Evolutionary conservation across 2,888 invertebrate species (phyloP), one percentile per base, ranked within the genome.

Genomic region (Trissoscelio sp.): DNA sequence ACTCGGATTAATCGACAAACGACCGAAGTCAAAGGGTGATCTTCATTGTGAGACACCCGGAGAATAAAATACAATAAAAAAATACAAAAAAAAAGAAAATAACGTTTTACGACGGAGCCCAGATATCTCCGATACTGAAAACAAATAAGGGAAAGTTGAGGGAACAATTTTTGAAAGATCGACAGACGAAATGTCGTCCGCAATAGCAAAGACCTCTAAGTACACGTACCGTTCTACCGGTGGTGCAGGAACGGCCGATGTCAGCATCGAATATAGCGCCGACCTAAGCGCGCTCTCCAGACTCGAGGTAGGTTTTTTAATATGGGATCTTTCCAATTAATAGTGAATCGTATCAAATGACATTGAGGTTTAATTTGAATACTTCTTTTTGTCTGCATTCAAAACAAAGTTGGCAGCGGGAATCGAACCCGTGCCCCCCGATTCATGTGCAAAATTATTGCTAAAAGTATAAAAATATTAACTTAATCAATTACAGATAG

Each of bases 261-360:
- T 97, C 92, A 97, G 96, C 95, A 97, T 98, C 94, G 97, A 97
- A 94, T 98, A 97, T 93, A 95, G 95, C 93, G 94, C 96, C 93
- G 97, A 98, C 94, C 94, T 97, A 93, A 97, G 96, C 93, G 96
- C 97, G 93, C 95, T 98, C 93, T 96, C 97, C 93, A 96, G 97
- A 93, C 95, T 98, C 93, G 97, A 98, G 97, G 97, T 98, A 96
- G 94, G 94, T 85, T 60, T 60, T 20, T 44, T 16, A 18, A 57
- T 57, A 22, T 28, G 18, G 31, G 12, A 69, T 53, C 14, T 39
- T 28, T 39, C 12, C 12, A n/a, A 20, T 18, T 14, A 39, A 16
- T 44, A 20, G 28, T 31, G n/a, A 48, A 37, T 51, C 37, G 5
- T 2, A 18, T 12, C 57, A 48, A 57, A 55, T 60, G 70, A 55